Conservation (phyloP, 2,797 vertebrate genomes). For the Semaprochilodus insignis region DNA sequence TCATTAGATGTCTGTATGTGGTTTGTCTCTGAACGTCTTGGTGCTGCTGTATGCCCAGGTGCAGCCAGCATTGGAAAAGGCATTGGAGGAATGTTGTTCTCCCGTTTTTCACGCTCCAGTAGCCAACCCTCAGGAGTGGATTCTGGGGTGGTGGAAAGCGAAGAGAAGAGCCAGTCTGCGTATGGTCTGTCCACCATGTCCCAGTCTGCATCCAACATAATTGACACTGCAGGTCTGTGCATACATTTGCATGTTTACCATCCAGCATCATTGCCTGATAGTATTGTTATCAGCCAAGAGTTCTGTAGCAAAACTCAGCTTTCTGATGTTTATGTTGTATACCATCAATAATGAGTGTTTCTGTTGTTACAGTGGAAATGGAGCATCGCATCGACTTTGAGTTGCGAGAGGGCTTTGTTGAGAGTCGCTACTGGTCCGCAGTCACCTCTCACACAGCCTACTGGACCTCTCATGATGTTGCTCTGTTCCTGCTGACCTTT, state of each 20-base stretch:
- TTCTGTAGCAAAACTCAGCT: not conserved
- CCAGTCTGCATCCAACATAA: slow-evolving; percentile 81
- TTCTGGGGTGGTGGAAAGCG: slow-evolving; percentile 80
- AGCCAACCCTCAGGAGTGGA: slow-evolving; percentile 77
- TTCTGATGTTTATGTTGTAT: not conserved
- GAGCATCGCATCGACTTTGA: slow-evolving; percentile 96
- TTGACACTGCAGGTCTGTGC: slow-evolving; percentile 86
- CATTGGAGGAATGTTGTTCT: slow-evolving; percentile 95
- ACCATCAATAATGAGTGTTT: slow-evolving; percentile 10
- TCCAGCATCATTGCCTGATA: not conserved
- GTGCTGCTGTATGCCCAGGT: slow-evolving; percentile 74
- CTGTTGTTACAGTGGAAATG: slow-evolving; percentile 86
- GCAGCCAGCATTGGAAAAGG: slow-evolving; percentile 97
- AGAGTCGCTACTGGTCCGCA: slow-evolving; percentile 97
- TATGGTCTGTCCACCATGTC: slow-evolving; percentile 77
- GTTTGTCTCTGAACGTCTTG: not conserved
- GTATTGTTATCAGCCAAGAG: not conserved
- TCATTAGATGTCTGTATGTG: not conserved
- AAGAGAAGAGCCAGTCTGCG: slow-evolving; percentile 75
- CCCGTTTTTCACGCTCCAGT: slow-evolving; percentile 90
- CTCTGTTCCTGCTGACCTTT: slow-evolving; percentile 95
- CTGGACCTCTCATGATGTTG: slow-evolving; percentile 96
- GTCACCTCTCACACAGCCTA: slow-evolving; percentile 98
- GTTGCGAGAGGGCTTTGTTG: slow-evolving; percentile 95
- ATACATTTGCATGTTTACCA: not conserved